Percentiles rank a stretch among this genome's conserved stretches.
Conservation (phyloP, 2,797 vertebrate genomes). For the Trachops cirrhosus region DNA sequence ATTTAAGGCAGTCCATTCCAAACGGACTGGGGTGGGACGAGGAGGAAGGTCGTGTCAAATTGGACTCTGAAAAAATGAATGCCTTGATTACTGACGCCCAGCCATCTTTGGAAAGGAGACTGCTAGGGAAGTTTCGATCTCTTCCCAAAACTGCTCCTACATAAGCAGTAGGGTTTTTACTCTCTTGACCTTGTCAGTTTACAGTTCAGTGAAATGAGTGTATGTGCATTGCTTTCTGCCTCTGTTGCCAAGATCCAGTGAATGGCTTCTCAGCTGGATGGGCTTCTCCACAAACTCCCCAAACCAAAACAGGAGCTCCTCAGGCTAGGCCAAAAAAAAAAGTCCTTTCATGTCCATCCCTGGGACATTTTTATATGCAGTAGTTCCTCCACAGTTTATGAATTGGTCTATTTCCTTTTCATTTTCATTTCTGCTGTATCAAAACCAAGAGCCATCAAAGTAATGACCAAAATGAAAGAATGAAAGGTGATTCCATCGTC, state of each 20-base stretch:
- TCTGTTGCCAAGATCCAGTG: background rate
- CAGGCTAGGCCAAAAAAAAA: background rate
- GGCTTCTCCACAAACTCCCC: background rate
- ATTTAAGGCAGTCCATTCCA: background rate
- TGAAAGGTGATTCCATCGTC: background rate
- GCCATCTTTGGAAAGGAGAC: background rate
- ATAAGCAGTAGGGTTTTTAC: background rate
- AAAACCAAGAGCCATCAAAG: background rate
- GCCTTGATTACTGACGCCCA: background rate
- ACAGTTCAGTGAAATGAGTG: background rate
- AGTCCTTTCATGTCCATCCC: background rate
- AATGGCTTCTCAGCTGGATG: background rate
- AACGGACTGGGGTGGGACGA: background rate
- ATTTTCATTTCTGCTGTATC: slow-evolving; percentile 4
- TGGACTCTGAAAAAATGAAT: background rate
- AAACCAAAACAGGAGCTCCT: background rate
- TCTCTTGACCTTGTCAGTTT: background rate
- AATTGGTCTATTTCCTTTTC: background rate
- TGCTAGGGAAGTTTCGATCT: background rate
- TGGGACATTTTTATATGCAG: background rate
- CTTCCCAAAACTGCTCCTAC: background rate
- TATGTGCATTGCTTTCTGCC: background rate
- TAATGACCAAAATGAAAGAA: background rate
- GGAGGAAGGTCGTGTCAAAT: background rate
- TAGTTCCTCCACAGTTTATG: background rate